Evolutionary conservation across 1,140 invertebrate genomes (phyloP).

Genomic region (Cyphomyrmex costatus): DNA sequence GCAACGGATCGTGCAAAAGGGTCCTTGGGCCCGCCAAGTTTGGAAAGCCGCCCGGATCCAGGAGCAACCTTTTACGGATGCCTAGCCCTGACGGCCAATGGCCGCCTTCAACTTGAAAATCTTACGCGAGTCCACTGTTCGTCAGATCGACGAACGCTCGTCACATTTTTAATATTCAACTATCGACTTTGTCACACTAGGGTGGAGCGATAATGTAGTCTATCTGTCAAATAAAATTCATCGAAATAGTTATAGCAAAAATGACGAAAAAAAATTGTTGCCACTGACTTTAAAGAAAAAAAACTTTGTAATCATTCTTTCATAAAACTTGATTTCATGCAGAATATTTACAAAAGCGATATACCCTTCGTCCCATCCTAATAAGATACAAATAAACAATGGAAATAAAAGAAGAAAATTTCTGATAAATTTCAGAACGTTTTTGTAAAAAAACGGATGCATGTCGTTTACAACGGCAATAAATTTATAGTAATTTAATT

Average conservation of each 20-base stretch:
- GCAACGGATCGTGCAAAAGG: conserved; percentile 63
- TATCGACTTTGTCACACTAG: background rate
- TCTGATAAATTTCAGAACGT: background rate
- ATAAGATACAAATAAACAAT: background rate
- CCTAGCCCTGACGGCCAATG: conserved; percentile 65
- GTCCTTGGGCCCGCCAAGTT: conserved; percentile 74
- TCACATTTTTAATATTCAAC: background rate
- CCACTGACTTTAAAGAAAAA: background rate
- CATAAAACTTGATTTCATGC: background rate
- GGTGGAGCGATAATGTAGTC: background rate
- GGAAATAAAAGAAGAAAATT: background rate
- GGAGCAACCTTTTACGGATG: conserved; percentile 67
- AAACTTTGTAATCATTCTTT: background rate
- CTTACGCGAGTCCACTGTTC: conserved; percentile 6
- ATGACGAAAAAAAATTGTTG: background rate
- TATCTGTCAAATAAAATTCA: background rate
- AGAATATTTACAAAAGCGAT: background rate
- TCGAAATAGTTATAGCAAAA: background rate
- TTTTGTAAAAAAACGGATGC: background rate
- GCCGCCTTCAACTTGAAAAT: conserved; percentile 80
- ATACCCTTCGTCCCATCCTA: background rate
- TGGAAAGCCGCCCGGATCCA: conserved; percentile 76
- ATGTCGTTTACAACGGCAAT: background rate
- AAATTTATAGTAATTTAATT: too few species aligned
- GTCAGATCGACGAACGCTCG: background rate